Base-by-base conservation (phyloP, 2,888 invertebrate species). In the Myopa tessellatipennis region DNA sequence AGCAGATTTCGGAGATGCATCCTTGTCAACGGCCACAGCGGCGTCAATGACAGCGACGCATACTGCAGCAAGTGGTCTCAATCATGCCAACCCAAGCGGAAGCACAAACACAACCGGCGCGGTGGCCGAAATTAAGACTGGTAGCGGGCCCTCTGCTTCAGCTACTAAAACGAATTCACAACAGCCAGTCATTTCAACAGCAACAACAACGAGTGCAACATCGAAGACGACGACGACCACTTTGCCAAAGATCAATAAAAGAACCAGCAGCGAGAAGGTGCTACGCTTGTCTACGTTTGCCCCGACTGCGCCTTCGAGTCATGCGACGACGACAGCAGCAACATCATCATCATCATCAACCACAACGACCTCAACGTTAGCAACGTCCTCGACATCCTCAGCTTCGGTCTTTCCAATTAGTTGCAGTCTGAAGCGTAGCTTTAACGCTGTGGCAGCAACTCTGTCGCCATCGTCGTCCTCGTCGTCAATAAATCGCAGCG, bases 1-100 rank as follows among this genome's bases (percentile, higher is more conserved):
- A 90, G 97, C 97, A 61, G 97, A 98, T 90, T 92, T 95, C 87
- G 98, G 97, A 60, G 96, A 97, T 90, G 94, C 92, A 86, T 91
- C 91, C 82, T 78, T 80, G 12, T 80, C 80, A 79, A 76, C 60
- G 71, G 70, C 71, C 82, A 86, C 55, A 89, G 89, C 78, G 89
- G 89, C 78, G 88, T 89, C 81, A 84, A 88, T 80, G 36, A 77
- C 80, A 73, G 18, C 68, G 38, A 34, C 77, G 55, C 18, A 10
- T 50, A 79, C 81, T 74, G 80, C 82, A 74, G 71, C 79, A 73
- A 6, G 71, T 68, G 50, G 72, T 55, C 91, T 80, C 91, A 80
- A 77, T 79, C 79, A 55, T 55, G 55, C 55, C 79, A 12, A 63
- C 70, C 10, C 67, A 77, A 80, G 14, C 75, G 79, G 71, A 81